Percentiles rank a stretch among this genome's conserved stretches.
phyloP scores from a whole-genome alignment of 2,888 invertebrate genomes.

The Drosophila prolongata region DNA sequence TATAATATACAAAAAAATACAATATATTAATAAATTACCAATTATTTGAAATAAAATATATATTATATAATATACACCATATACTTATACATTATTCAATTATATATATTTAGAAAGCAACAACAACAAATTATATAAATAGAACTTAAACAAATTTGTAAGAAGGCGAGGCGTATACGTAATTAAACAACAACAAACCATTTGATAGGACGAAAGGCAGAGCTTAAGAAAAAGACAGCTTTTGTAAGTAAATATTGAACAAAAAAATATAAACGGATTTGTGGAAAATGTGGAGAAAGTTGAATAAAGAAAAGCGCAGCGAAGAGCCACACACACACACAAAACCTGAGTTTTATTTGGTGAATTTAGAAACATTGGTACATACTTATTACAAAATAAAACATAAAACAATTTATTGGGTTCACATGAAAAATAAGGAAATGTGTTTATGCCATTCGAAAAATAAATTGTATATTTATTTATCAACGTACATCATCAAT shows the following conservation, averaged over 20 bases:
- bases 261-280: slow-evolving; percentile 9
- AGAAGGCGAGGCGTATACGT: slow-evolving; percentile 28
- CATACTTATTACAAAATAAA: too few species aligned
- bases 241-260: slow-evolving; percentile 24
- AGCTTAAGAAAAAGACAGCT: slow-evolving; percentile 27
- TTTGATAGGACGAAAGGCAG: slow-evolving; percentile 14
- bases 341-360: background rate
- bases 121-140: slow-evolving; percentile 21
- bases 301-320: slow-evolving; percentile 33
- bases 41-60: slow-evolving; percentile 35
- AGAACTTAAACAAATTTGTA: slow-evolving; percentile 38
- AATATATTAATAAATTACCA: slow-evolving; percentile 21
- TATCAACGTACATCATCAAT: too few species aligned
- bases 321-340: slow-evolving; percentile 33
- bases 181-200: slow-evolving; percentile 19
- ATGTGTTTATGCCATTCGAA: too few species aligned
- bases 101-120: slow-evolving; percentile 15
- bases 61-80: slow-evolving; percentile 41
- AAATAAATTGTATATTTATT: too few species aligned
- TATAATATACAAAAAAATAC: slow-evolving; percentile 10
- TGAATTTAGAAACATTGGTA: too few species aligned
- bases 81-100: slow-evolving; percentile 32
- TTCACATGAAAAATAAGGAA: too few species aligned
- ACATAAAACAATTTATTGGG: too few species aligned
- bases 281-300: slow-evolving; percentile 23